Evolutionary conservation across 2,113 vertebrate genomes (phyloP).

Genomic region (Pongo pygmaeus): DNA sequence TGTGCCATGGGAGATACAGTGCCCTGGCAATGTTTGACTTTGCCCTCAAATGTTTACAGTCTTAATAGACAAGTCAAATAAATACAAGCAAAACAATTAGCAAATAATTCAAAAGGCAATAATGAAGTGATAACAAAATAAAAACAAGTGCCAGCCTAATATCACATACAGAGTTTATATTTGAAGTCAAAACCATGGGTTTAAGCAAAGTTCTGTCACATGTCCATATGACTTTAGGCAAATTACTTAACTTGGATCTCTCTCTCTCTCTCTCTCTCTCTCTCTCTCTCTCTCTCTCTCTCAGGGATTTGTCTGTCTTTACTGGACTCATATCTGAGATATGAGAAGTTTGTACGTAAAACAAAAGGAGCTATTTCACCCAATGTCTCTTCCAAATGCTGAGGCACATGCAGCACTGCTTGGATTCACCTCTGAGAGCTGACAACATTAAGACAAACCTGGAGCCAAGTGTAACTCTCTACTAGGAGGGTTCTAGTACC

Average conservation of each 20-base stretch:
- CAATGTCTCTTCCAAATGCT: not conserved
- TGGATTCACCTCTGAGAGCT: not conserved
- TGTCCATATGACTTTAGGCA: not conserved
- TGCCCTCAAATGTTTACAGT: not conserved
- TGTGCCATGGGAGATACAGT: not conserved
- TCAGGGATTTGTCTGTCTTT: not conserved
- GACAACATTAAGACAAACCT: not conserved
- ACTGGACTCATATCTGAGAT: not conserved
- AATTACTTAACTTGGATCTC: not conserved
- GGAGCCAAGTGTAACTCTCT: not conserved
- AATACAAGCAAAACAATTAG: not conserved
- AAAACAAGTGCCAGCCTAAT: not conserved
- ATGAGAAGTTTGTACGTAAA: not conserved
- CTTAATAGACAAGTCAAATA: constrained; percentile 31
- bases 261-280: too few relatives aligned
- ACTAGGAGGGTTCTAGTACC: not conserved
- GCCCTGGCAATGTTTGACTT: not conserved
- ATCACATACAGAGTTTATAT: not conserved
- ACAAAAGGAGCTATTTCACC: not conserved
- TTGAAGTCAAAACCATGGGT: not conserved
- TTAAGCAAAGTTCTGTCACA: not conserved
- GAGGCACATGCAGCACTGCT: not conserved
- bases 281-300: not conserved
- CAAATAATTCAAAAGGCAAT: constrained; percentile 12
- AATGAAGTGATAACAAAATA: not conserved